Base-by-base conservation (phyloP, 2,797 vertebrate species). In the Manis javanica region DNA sequence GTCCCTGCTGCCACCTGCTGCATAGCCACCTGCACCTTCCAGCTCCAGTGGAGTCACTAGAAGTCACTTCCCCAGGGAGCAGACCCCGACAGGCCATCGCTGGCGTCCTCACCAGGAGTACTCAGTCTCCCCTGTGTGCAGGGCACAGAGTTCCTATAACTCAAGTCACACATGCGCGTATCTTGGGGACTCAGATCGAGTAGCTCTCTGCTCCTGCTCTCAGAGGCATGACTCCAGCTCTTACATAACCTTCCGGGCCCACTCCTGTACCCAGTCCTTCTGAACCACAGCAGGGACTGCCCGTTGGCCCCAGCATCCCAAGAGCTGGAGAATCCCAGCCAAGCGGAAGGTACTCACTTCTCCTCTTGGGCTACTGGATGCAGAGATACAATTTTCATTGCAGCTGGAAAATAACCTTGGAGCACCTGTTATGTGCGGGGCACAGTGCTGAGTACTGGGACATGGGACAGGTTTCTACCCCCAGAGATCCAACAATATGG, bases 161-260 rank as follows among this genome's bases (percentile, higher is more conserved):
- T 13, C 34, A 2, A 66, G 37, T n/a, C 82, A 49, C 68, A 51
- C 29, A 31, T 4, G 21, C 1, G 0, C 34, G 64, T 24, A 18
- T 59, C 21, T 61, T 63, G 13, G n/a, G 59, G 68, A 61, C 49
- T 51, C 42, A 39, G n/a, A 74, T n/a, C 21, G 31, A 34, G 69
- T 5, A 72, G 78, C 42, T 63, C 7, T 39, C 59, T 42, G 55
- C 37, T 46, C 57, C 37, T 0, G 0, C 6, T 37, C 55, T 55
- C 51, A 13, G 46, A 51, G 31, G 19, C 37, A 2, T 42, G 57
- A 79, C 23, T n/a, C 71, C 51, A 37, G 24, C 78, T 78, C 39
- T 14, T 29, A 8, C 9, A 0, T 6, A 42, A 14, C 63, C 68
- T 37, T 21, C 66, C 34, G 39, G 18, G 23, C 59, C 89, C 2